Evolutionary conservation across 2,113 vertebrate genomes (phyloP), one percentile per base, ranked within the genome.

Genomic region (Eublepharis macularius): DNA sequence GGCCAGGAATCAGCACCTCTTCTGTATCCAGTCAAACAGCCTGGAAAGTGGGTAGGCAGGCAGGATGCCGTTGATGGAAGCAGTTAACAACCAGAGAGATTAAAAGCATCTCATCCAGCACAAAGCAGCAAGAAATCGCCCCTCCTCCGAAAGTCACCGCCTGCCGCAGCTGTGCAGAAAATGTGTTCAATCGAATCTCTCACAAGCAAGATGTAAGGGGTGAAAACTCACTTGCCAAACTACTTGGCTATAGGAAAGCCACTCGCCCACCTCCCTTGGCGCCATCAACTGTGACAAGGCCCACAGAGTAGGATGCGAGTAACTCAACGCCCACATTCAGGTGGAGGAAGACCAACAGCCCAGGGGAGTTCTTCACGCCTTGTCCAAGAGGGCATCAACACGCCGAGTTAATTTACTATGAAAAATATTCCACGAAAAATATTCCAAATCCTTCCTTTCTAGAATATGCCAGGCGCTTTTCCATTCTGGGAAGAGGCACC

Each of bases 21-120:
- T 68, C 73, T 7, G 19, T 32, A 43, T 43, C 39, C 49, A 47
- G 16, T 9, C n/a, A 32, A 51, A 69, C 74, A 4, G 6, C 17
- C 13, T 4, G n/a, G 45, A 32, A 69, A 63, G 54, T 65, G 66
- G 49, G 72, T 1, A 1, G 0, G 47, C 1, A 0, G 8, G 10
- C 6, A 79, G 36, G 86, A 32, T 1, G 0, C 19, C 2, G 0
- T 0, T 0, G 21, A 1, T 4, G 0, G 4, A 78, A 60, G n/a
- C 32, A 60, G 51, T 2, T 8, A 21, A 65, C 17, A 65, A 17
- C 77, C 17, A 41, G 49, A 1, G 41, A 72, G 65, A 51, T 32
- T 12, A 47, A 0, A 0, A 2, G 39, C 41, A 49, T 0, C 0
- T 10, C 7, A 16, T 83, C 43, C 81, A 63, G 82, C 70, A 68